Conservation (phyloP, 1,140 invertebrate genomes). For the Mercenaria mercenaria region DNA sequence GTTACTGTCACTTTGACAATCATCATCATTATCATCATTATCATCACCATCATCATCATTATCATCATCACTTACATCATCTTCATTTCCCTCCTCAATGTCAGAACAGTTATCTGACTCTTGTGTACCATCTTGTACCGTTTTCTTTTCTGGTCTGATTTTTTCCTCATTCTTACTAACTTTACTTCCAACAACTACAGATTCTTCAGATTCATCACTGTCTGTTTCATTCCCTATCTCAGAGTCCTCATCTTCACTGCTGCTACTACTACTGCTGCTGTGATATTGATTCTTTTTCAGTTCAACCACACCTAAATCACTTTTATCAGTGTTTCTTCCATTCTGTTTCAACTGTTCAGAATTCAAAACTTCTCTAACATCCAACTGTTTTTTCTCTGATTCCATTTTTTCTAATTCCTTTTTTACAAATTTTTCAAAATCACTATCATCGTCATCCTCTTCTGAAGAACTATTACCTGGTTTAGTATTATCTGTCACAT, state of each 20-base stretch:
- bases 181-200: not conserved
- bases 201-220: not conserved
- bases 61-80: not conserved
- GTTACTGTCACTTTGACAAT: slow-evolving; percentile 1
- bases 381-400: not conserved
- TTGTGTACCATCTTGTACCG: not conserved
- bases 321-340: not conserved
- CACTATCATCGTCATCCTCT: slow-evolving; percentile 27
- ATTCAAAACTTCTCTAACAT: not conserved
- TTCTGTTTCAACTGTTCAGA: not conserved
- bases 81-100: not conserved
- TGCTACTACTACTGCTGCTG: not conserved
- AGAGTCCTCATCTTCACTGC: not conserved
- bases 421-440: slow-evolving; percentile 33
- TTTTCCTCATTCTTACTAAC: not conserved
- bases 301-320: not conserved
- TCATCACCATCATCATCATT: slow-evolving; percentile 51
- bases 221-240: not conserved
- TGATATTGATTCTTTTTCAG: not conserved
- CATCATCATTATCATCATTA: slow-evolving; percentile 57
- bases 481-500: not conserved
- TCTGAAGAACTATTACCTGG: not conserved
- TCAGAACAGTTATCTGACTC: not conserved
- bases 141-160: not conserved
- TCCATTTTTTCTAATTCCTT: slow-evolving; percentile 10